These are phyloP conservation scores for Antennarius maculatus DNA, from an alignment of 2,797 vertebrate species.

Conservation along the genomic window DNA sequence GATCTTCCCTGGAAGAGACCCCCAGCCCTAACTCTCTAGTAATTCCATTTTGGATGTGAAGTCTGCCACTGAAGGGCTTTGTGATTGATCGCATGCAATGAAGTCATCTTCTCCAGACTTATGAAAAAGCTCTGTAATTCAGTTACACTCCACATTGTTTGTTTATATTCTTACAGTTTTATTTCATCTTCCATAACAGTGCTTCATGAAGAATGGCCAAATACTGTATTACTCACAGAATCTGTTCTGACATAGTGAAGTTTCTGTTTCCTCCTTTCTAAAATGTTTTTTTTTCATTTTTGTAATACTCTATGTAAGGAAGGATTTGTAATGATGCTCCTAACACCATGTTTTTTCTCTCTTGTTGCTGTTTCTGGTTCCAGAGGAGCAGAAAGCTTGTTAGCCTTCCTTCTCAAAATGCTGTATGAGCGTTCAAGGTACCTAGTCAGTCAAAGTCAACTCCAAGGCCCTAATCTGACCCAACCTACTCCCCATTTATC, in stretches of 20 bases:
- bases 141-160: slow-evolving; percentile 71
- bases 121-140: slow-evolving; percentile 77
- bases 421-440: slow-evolving; percentile 83
- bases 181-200: slow-evolving; percentile 69
- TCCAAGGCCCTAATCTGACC: slow-evolving; percentile 58
- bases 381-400: slow-evolving; percentile 84
- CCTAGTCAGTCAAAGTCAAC: slow-evolving; percentile 58
- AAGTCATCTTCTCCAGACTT: slow-evolving; percentile 68
- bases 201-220: slow-evolving; percentile 73
- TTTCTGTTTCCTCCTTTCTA: slow-evolving; percentile 46
- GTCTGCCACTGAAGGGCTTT: slow-evolving; percentile 62
- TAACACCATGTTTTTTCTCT: slow-evolving; percentile 66
- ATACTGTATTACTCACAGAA: slow-evolving; percentile 67
- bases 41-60: slow-evolving; percentile 70
- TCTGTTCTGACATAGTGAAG: slow-evolving; percentile 75
- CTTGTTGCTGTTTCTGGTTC: slow-evolving; percentile 57
- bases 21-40: slow-evolving; percentile 44
- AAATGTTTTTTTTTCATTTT: slow-evolving; percentile 59
- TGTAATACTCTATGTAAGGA: slow-evolving; percentile 48
- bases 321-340: slow-evolving; percentile 50
- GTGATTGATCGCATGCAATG: slow-evolving; percentile 74
- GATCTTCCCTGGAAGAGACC: slow-evolving; percentile 50
- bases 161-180: slow-evolving; percentile 73
- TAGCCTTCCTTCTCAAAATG: slow-evolving; percentile 81
- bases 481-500: slow-evolving; percentile 33